A percentile compares a stretch with the other conserved stretches of the same genome.
These are phyloP conservation scores for Corbicula japonica DNA, from an alignment of 2,888 invertebrate species.

Conservation along the genomic window DNA sequence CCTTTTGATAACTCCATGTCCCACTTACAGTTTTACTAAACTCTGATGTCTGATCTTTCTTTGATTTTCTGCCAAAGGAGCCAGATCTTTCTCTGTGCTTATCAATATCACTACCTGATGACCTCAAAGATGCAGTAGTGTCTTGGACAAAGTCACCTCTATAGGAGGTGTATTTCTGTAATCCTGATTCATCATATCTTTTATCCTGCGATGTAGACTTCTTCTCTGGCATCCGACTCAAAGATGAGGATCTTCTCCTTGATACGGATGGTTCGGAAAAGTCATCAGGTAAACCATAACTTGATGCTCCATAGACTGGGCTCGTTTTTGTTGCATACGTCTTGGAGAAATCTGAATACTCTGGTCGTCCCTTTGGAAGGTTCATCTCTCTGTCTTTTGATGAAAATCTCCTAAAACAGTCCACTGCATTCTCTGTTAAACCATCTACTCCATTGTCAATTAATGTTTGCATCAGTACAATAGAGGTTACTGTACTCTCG, in stretches of 20 bases:
- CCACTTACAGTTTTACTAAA: constrained; percentile 14
- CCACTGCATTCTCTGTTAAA: constrained; percentile 42
- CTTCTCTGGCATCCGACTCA: constrained; percentile 4
- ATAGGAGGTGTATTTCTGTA: neutral
- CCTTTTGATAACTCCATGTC: neutral
- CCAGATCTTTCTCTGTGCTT: constrained; percentile 11
- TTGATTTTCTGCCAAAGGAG: neutral
- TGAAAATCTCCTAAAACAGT: neutral
- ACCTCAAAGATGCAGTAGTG: neutral
- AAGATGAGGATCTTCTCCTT: constrained; percentile 34
- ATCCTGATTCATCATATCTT: constrained; percentile 2
- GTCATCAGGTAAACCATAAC: too few species aligned
- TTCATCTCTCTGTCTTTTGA: constrained; percentile 30
- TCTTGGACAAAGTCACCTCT: constrained; percentile 5
- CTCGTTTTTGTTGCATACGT: constrained; percentile 3
- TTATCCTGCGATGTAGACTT: neutral
- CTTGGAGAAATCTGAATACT: constrained; percentile 30
- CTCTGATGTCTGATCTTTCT: too few species aligned
- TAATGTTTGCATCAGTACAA: constrained; percentile 56
- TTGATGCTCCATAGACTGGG: neutral
- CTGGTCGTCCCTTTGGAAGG: constrained; percentile 48
- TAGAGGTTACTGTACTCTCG: constrained; percentile 58
- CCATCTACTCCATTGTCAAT: constrained; percentile 28
- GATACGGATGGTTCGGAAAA: neutral
- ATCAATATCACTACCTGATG: neutral